Percentiles rank a stretch among this genome's conserved stretches.
Evolutionary conservation across 2,888 invertebrate species (phyloP).

Genomic region (Tiphia femorata): DNA sequence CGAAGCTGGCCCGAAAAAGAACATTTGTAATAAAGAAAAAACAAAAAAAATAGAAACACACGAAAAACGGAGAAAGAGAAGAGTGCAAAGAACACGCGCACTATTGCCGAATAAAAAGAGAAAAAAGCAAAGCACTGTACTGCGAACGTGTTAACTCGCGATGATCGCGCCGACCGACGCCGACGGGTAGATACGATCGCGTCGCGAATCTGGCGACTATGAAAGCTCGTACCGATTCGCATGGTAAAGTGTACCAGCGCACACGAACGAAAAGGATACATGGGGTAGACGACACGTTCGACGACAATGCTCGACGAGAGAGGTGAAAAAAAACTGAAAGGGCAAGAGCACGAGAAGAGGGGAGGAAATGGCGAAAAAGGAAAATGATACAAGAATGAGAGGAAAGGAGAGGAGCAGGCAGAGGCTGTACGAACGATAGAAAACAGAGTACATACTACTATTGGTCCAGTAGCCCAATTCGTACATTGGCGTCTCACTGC

Average conservation of each 20-base stretch:
- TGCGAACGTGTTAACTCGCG: no score
- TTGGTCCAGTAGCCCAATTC: constrained; percentile 45
- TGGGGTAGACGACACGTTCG: not conserved
- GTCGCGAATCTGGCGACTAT: no score
- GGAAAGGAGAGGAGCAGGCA: not conserved
- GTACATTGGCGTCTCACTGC: constrained; percentile 36
- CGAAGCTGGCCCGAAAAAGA: no score
- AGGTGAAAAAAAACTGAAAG: not conserved
- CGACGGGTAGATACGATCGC: no score
- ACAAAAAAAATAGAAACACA: no score
- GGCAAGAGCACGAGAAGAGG: not conserved
- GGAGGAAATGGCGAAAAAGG: not conserved
- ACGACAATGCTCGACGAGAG: not conserved
- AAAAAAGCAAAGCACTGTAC: no score
- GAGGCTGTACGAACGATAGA: not conserved
- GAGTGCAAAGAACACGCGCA: no score
- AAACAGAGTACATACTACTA: constrained; percentile 26
- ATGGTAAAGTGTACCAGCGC: not conserved
- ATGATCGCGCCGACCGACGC: no score
- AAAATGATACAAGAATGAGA: not conserved
- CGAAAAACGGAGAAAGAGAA: no score
- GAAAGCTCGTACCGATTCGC: not conserved
- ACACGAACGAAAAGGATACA: not conserved
- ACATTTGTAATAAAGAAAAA: no score
- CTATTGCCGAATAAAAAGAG: no score